Conservation (phyloP, 2,797 vertebrate species). For the Emydoidea blandingii region DNA sequence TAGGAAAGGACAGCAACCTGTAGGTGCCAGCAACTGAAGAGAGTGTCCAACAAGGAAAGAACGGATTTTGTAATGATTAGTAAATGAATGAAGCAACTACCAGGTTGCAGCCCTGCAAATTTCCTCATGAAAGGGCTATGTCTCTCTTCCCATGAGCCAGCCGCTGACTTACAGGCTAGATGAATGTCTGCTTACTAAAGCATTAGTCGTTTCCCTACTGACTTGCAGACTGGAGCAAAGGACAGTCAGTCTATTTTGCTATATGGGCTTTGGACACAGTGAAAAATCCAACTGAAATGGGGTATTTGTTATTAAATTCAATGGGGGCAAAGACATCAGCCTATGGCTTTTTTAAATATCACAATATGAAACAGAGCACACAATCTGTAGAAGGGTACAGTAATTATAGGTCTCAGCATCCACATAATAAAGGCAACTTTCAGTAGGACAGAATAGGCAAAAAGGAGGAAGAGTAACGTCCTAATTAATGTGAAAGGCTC, state of each 20-base stretch:
- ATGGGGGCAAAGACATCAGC: background rate
- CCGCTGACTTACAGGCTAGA: background rate
- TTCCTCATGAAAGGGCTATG: background rate
- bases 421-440: background rate
- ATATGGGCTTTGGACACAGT: background rate
- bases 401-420: background rate
- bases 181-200: background rate
- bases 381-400: background rate
- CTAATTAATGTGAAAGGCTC: background rate
- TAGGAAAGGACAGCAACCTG: background rate
- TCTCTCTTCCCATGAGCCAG: background rate
- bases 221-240: background rate
- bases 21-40: background rate
- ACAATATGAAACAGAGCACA: background rate
- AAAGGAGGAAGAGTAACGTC: background rate
- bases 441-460: background rate
- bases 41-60: background rate
- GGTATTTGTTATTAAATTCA: background rate
- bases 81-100: background rate
- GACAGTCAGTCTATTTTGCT: background rate
- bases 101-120: background rate
- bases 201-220: background rate
- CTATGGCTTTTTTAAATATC: background rate
- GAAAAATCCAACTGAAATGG: background rate
- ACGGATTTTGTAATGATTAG: background rate